Conservation (phyloP, 1,140 invertebrate species). For the Drosophila lacertosa region DNA sequence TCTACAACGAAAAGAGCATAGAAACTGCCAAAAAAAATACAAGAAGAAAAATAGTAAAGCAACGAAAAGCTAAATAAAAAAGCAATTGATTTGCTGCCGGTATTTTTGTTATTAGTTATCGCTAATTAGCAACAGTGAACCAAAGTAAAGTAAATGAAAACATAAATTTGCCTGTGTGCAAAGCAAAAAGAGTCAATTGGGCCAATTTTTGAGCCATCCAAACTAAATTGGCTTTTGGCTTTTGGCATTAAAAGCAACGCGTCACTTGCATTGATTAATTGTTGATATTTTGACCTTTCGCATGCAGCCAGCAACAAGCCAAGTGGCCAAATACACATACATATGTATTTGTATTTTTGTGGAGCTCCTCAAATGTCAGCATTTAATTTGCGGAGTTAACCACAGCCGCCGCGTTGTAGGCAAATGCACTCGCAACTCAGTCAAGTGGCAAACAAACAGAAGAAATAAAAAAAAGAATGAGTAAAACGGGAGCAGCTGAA, state of each 20-base stretch:
- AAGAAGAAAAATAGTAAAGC: slow-evolving; percentile 3
- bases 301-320: slow-evolving; percentile 17
- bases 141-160: slow-evolving; percentile 12
- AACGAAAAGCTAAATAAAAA: slow-evolving; percentile 25
- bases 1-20: slow-evolving; percentile 51
- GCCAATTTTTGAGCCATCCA: neutral
- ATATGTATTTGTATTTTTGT: neutral
- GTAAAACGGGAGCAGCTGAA: slow-evolving; percentile 49
- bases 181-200: slow-evolving; percentile 2
- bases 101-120: slow-evolving; percentile 20
- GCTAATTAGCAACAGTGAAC: slow-evolving; percentile 20
- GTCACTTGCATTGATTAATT: slow-evolving; percentile 48
- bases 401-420: slow-evolving; percentile 51
- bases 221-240: slow-evolving; percentile 19
- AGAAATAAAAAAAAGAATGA: slow-evolving; percentile 49
- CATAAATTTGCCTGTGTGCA: slow-evolving; percentile 13
- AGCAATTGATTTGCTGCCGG: slow-evolving; percentile 30
- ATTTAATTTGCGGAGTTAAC: slow-evolving; percentile 39
- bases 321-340: neutral
- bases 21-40: slow-evolving; percentile 47
- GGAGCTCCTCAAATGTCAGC: slow-evolving; percentile 17
- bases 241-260: slow-evolving; percentile 25
- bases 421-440: slow-evolving; percentile 74
- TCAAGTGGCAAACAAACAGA: slow-evolving; percentile 68
- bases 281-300: slow-evolving; percentile 49